phyloP scores from a whole-genome alignment of 2,797 vertebrate species.

The Lerista edwardsae region DNA sequence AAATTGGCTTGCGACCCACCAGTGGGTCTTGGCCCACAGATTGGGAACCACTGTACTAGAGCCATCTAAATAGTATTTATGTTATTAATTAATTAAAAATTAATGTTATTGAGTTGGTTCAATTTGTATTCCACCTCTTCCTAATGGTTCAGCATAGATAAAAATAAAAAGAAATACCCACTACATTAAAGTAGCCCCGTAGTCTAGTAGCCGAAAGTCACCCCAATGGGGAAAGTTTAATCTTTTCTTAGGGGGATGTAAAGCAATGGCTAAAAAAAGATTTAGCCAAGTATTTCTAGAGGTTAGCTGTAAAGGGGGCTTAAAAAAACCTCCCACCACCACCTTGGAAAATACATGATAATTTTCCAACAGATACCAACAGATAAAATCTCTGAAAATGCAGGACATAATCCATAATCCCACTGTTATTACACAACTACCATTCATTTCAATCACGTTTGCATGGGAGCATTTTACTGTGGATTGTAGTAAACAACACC shows the following conservation, averaged over 20 bases:
- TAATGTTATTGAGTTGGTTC: not conserved
- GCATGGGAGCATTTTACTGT: conserved; percentile 8
- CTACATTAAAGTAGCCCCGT: not conserved
- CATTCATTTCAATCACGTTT: conserved; percentile 34
- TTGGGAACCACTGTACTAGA: too few relatives aligned
- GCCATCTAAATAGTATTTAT: not conserved
- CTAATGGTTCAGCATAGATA: not conserved
- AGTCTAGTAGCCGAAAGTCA: not conserved
- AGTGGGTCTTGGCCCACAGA: too few relatives aligned
- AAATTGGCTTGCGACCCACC: too few relatives aligned
- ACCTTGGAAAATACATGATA: not conserved
- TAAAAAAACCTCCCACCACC: not conserved
- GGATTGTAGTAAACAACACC: conserved; percentile 53
- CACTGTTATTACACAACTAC: not conserved
- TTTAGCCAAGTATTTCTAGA: not conserved
- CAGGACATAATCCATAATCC: conserved; percentile 17
- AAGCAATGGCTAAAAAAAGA: not conserved
- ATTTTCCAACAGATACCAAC: too few relatives aligned
- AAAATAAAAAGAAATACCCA: not conserved
- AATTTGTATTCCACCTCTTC: not conserved
- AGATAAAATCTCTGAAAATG: conserved; percentile 1
- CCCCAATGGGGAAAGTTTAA: not conserved
- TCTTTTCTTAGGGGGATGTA: not conserved
- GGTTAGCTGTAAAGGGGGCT: not conserved
- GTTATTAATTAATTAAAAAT: too few relatives aligned